phyloP scores from a whole-genome alignment of 2,113 vertebrate genomes.

The Neotragus pygmaeus region DNA sequence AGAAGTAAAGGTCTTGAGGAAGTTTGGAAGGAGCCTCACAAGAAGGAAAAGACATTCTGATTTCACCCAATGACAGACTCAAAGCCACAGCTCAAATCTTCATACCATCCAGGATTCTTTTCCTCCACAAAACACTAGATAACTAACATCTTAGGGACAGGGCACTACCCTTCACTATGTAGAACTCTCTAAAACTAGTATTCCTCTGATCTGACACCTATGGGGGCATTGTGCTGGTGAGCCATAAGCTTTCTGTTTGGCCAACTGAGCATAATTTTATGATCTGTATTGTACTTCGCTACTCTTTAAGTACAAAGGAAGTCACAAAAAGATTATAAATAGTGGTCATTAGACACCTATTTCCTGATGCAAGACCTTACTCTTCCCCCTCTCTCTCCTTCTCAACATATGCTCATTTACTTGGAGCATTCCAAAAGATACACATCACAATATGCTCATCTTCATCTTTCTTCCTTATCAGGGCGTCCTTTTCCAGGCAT shows the following conservation, averaged over 20 bases:
- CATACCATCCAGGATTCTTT: background rate
- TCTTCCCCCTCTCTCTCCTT: background rate
- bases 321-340: background rate
- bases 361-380: background rate
- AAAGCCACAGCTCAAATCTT: background rate
- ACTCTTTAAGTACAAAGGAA: background rate
- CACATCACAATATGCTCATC: rapidly evolving
- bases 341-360: background rate
- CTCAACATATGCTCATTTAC: background rate
- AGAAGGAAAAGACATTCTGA: background rate
- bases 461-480: background rate
- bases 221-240: background rate
- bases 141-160: background rate
- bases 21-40: background rate
- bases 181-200: background rate
- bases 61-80: background rate
- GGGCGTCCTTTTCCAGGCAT: no score
- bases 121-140: background rate
- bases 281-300: background rate
- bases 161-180: background rate
- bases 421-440: background rate
- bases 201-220: background rate
- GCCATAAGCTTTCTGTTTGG: background rate
- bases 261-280: background rate
- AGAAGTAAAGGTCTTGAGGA: background rate